phyloP scores from a whole-genome alignment of 1,140 invertebrate species.

The Drosophila cardini region DNA sequence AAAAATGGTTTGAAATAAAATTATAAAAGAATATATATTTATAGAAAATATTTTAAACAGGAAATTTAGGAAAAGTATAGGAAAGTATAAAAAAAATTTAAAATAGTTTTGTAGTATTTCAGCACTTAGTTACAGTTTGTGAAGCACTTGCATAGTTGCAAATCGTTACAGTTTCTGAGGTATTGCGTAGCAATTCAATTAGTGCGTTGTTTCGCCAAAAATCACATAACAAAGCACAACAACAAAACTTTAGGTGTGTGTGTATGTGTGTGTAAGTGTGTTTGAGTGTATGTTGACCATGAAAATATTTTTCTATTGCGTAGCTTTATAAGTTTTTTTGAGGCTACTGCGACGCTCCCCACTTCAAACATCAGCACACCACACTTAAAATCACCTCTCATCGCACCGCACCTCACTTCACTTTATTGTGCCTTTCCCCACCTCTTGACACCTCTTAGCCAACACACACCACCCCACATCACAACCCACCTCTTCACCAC shows the following conservation, averaged over 20 bases:
- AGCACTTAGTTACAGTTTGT: too few relatives aligned
- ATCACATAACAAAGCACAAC: conserved; percentile 32
- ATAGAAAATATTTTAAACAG: too few relatives aligned
- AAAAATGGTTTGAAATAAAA: too few relatives aligned
- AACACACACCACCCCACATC: neutral
- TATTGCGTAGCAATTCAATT: neutral
- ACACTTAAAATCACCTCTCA: too few relatives aligned
- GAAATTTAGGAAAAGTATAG: too few relatives aligned
- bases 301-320: conserved; percentile 71
- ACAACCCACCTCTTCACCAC: neutral
- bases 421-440: too few relatives aligned
- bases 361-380: neutral
- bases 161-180: neutral
- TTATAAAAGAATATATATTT: too few relatives aligned
- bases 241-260: neutral
- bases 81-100: too few relatives aligned
- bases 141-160: neutral
- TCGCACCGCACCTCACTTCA: neutral
- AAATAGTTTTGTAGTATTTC: too few relatives aligned
- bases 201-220: conserved; percentile 5
- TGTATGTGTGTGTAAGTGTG: neutral
- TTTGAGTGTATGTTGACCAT: conserved; percentile 59
- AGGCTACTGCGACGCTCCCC: neutral
- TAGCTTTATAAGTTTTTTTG: conserved; percentile 43
- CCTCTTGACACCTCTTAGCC: too few relatives aligned